Evolutionary conservation across 2,888 invertebrate species (phyloP), one percentile per base, ranked within the genome.

Genomic region (Drosophila ustulata): DNA sequence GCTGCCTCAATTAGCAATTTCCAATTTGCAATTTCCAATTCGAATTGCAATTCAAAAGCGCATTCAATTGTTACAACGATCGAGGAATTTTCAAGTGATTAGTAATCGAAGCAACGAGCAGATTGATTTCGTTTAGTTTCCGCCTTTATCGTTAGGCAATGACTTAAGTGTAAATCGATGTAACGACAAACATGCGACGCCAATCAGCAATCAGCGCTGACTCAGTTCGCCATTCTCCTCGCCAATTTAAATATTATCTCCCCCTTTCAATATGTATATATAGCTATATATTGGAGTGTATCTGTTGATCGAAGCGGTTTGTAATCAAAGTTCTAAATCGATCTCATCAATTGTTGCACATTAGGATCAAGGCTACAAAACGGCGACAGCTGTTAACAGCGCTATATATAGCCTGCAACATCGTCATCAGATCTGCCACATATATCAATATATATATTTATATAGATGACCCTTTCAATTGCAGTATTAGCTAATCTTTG

Each of bases 131-230:
- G 4, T 58, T 58, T 28, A n/a, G 13, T 37, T 32, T 13, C 0
- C 11, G 23, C 9, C 26, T 56, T 51, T 53, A 66, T 57, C 51
- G 51, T 39, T 70, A 23, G 53, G 26, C 63, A 37, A 58, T 59
- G 68, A 41, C 47, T 74, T 62, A 57, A 75, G 81, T 83, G 81
- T 68, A 78, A 80, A 80, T 71, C 81, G 32, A 71, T 83, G 83
- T 80, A 69, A 80, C 70, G 41, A 51, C 25, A 11, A 66, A 76
- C 79, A 80, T 66, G 73, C 62, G 66, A 70, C 66, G 82, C 75
- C 82, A 82, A 80, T 83, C 80, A 74, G 37, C 43, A 32, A 32
- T 4, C n/a, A 18, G 18, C 37, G 53, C 51, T 71, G 66, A 71
- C 45, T 69, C 62, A 66, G 25, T 53, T 30, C 13, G 25, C 13